These are phyloP conservation scores for Drosophila affinis DNA, from an alignment of 2,888 invertebrate species.

Conservation along the genomic window DNA sequence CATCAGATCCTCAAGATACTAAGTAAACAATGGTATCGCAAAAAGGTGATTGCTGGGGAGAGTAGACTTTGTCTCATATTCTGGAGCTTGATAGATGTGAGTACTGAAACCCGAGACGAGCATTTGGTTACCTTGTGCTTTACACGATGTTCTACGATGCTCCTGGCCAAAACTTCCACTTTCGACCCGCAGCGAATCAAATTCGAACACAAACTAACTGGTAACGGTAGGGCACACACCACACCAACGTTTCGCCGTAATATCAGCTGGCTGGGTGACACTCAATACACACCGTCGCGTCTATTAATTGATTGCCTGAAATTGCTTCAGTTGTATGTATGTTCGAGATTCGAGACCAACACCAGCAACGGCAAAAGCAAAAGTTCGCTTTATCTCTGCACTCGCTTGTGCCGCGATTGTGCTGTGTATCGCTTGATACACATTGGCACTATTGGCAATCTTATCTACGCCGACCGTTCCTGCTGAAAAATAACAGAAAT, in stretches of 20 bases:
- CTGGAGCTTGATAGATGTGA: constrained; percentile 51
- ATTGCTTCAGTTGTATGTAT: constrained; percentile 60
- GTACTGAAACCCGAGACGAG: not conserved
- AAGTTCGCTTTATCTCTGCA: constrained; percentile 47
- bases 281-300: constrained; percentile 14
- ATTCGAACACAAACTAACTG: constrained; percentile 70
- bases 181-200: constrained; percentile 71
- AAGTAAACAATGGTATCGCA: constrained; percentile 14
- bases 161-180: constrained; percentile 51
- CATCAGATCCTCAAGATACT: constrained; percentile 53
- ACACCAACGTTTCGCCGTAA: constrained; percentile 28
- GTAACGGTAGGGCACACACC: constrained; percentile 48
- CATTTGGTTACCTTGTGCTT: constrained; percentile 26
- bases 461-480: constrained; percentile 26
- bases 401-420: constrained; percentile 21
- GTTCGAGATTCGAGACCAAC: constrained; percentile 39
- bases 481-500: constrained; percentile 17
- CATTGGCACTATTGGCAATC: constrained; percentile 41
- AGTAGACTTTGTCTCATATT: constrained; percentile 43
- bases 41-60: not conserved
- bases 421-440: constrained; percentile 28
- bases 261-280: constrained; percentile 51
- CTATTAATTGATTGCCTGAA: constrained; percentile 72
- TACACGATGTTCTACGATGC: constrained; percentile 20
- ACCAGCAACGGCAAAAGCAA: constrained; percentile 47